phyloP scores from a whole-genome alignment of 2,888 invertebrate genomes.

The Dolichopus griseipennis region DNA sequence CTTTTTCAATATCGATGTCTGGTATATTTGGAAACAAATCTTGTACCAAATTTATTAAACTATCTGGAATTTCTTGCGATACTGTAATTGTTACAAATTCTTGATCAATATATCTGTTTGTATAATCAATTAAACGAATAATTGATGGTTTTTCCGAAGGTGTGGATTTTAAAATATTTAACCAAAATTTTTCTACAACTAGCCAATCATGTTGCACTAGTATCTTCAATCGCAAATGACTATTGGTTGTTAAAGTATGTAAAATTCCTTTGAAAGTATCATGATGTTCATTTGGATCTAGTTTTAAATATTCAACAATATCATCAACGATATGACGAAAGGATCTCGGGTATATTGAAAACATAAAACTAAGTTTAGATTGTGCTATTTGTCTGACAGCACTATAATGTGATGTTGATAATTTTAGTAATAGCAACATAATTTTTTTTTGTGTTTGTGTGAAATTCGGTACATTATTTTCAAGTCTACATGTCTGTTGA shows the following conservation, averaged over 20 bases:
- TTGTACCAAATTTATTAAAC: constrained; percentile 46
- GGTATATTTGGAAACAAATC: constrained; percentile 40
- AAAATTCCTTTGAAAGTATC: constrained; percentile 71
- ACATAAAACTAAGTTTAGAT: constrained; percentile 52
- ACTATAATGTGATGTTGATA: constrained; percentile 24
- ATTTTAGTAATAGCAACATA: constrained; percentile 47
- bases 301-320: constrained; percentile 51
- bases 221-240: constrained; percentile 17
- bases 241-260: constrained; percentile 49
- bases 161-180: constrained; percentile 63
- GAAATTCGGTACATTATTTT: constrained; percentile 33
- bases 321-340: constrained; percentile 57
- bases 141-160: constrained; percentile 81
- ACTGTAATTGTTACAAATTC: constrained; percentile 57
- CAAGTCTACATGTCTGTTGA: constrained; percentile 23
- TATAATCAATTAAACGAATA: constrained; percentile 51
- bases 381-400: constrained; percentile 59
- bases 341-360: constrained; percentile 60
- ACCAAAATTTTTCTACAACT: constrained; percentile 63
- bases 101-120: constrained; percentile 50
- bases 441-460: constrained; percentile 54
- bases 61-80: constrained; percentile 47
- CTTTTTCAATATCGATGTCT: constrained; percentile 33
- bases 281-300: constrained; percentile 53
- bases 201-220: constrained; percentile 61